These are phyloP conservation scores for Manis javanica DNA, from an alignment of 2,797 vertebrate species.

Conservation along the genomic window DNA sequence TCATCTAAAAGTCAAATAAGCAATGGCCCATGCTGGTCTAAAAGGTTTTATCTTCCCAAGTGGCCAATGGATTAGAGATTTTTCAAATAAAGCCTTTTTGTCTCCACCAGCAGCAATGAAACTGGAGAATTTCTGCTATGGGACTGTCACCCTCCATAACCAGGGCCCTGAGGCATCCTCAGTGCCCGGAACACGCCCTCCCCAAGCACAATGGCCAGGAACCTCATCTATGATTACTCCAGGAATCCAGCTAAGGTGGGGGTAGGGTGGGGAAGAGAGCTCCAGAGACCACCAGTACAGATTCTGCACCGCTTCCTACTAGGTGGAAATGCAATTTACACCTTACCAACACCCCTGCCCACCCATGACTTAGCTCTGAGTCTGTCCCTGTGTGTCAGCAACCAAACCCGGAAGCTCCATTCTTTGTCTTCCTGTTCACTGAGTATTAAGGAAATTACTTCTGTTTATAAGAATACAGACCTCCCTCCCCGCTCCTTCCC, in stretches of 20 bases:
- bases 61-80: neutral
- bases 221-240: neutral
- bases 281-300: neutral
- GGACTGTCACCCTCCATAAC: neutral
- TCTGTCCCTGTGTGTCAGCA: neutral
- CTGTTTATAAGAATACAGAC: neutral
- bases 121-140: neutral
- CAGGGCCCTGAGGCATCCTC: neutral
- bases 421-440: neutral
- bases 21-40: neutral
- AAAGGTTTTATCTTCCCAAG: neutral
- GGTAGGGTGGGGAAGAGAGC: neutral
- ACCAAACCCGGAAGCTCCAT: neutral
- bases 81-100: neutral
- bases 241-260: too few relatives aligned
- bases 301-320: neutral
- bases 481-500: neutral
- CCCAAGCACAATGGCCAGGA: neutral
- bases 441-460: neutral
- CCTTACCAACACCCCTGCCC: fast-evolving
- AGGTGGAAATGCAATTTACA: neutral
- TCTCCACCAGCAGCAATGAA: neutral
- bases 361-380: neutral
- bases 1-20: neutral
- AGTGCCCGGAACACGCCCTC: neutral